Percentiles rank a stretch among this genome's conserved stretches.
Conservation (phyloP, 2,888 invertebrate species). For the Mimumesa dahlbomi region DNA sequence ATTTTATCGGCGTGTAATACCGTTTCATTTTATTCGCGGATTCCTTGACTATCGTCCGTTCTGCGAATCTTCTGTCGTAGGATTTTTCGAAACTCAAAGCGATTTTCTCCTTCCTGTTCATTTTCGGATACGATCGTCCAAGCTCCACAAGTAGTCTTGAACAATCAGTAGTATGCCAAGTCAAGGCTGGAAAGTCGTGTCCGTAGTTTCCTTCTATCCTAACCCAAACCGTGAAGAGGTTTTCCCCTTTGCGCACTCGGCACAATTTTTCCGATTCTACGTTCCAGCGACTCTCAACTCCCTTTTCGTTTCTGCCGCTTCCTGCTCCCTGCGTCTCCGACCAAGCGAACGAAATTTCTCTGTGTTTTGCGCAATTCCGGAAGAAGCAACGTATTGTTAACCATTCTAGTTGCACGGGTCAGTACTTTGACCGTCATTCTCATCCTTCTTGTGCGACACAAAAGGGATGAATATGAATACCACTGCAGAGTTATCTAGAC, state of each 20-base stretch:
- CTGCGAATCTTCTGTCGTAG: too few relatives aligned
- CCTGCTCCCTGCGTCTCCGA: conserved; percentile 22
- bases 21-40: too few relatives aligned
- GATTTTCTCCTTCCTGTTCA: not conserved
- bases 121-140: conserved; percentile 22
- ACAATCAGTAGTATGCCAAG: conserved; percentile 31
- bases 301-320: conserved; percentile 13
- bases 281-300: conserved; percentile 55
- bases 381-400: conserved; percentile 46
- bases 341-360: conserved; percentile 33
- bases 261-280: conserved; percentile 60
- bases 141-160: conserved; percentile 23
- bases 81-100: not conserved
- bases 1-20: too few relatives aligned
- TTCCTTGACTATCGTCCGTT: too few relatives aligned
- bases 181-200: conserved; percentile 19
- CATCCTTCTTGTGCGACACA: not conserved
- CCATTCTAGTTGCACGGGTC: conserved; percentile 24
- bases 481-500: conserved; percentile 16
- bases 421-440: conserved; percentile 2
- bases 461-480: conserved; percentile 2
- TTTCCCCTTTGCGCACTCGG: conserved; percentile 48
- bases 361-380: conserved; percentile 26
- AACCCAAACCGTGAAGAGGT: conserved; percentile 11
- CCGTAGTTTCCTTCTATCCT: not conserved